A percentile compares a stretch with the other conserved stretches of the same genome.
These are phyloP conservation scores for Picus viridis DNA, from an alignment of 2,797 vertebrate genomes.

Conservation along the genomic window DNA sequence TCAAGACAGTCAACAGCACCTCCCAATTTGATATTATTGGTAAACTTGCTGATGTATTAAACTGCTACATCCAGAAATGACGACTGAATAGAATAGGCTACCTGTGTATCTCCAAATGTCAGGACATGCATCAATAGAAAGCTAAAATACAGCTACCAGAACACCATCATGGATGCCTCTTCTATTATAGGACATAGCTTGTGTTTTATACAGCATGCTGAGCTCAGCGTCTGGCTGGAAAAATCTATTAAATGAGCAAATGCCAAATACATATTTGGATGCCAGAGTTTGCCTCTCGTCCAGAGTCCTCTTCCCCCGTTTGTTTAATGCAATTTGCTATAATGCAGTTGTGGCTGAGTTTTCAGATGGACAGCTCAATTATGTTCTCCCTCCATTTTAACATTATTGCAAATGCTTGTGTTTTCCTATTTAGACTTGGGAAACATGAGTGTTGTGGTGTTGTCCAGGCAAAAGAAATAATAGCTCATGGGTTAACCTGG, in stretches of 20 bases:
- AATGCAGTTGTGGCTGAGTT: not conserved
- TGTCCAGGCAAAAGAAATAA: not conserved
- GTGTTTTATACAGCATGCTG: not conserved
- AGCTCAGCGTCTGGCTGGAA: not conserved
- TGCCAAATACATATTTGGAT: rapidly evolving
- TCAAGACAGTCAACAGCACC: not conserved
- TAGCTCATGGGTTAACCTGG: rapidly evolving
- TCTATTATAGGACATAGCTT: not conserved
- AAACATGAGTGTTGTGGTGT: rapidly evolving
- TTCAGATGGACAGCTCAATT: not conserved
- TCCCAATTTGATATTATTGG: too few relatives aligned
- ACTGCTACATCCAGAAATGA: not conserved
- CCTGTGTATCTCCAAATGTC: not conserved
- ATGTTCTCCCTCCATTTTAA: not conserved
- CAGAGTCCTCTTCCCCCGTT: rapidly evolving
- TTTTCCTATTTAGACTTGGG: not conserved
- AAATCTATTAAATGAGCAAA: not conserved
- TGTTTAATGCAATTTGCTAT: not conserved
- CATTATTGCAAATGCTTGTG: not conserved
- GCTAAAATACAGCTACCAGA: not conserved
- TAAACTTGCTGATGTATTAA: not conserved
- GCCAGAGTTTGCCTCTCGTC: not conserved
- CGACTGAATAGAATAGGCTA: not conserved
- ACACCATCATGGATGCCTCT: not conserved
- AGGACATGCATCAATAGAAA: rapidly evolving